Base-by-base conservation (phyloP, 2,113 vertebrate genomes). In the Sylvilagus bachmani region DNA sequence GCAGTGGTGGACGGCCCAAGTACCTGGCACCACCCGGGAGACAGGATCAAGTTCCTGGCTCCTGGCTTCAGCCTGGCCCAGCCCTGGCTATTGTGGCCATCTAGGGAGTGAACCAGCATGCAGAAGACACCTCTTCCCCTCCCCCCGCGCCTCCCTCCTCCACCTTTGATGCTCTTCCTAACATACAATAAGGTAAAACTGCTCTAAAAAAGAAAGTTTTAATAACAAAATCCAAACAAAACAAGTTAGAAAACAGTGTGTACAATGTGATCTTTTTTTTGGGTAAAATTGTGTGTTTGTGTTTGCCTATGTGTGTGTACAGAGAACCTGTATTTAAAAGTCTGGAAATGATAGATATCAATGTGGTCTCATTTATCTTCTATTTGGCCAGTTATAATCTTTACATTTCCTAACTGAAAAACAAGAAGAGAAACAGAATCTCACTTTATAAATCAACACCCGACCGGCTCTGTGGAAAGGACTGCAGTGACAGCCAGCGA, bases 401-500 rank as follows among this genome's bases (percentile, higher is more conserved):
- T 86, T 64, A 86, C 33, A 70, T 81, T 87, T 71, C 73, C 80
- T 31, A 64, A n/a, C 38, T 44, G 44, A 77, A 90, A 44, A 95
- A 31, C 3, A 70, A 29, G 74, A 66, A 29, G 31, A 70, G 90
- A 94, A 90, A 78, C 62, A 70, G 78, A 95, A 90, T 66, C 61
- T 83, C 69, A 84, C 66, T 82, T 91, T 85, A n/a, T 49, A 69
- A 77, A 27, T 71, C 27, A 67, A 69, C 74, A 62, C 36, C 31
- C 62, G 5, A 5, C 16, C 64, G 53, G 89, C 89, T 95, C 69
- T 89, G n/a, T 88, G 81, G 75, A 61, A 87, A 96, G 93, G 36
- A 89, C 21, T 78, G 0, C 13, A 91, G 91, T 66, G 36, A 33
- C 91, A 67, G 73, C 44, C 38, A 93, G 75, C 31, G 81, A 77